Percentiles rank a stretch among this genome's conserved stretches.
Evolutionary conservation across 2,797 vertebrate genomes (phyloP).

Genomic region (Heliangelus exortis): DNA sequence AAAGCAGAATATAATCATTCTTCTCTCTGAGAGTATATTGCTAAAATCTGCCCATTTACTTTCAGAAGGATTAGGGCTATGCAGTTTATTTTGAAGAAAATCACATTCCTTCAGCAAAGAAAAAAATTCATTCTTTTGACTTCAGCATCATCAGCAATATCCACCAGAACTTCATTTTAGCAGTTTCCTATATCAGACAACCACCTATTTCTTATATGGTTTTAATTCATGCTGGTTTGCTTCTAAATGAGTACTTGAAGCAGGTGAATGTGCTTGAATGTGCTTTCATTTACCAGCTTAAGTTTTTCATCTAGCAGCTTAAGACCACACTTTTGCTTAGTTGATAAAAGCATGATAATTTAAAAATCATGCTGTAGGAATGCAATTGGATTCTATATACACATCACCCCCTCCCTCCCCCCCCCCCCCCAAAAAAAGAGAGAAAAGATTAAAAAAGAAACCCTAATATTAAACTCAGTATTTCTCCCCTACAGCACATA

Average conservation of each 20-base stretch:
- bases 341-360: neutral
- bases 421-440: too few relatives aligned
- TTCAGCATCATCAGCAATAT: neutral
- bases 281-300: neutral
- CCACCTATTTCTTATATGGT: neutral
- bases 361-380: neutral
- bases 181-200: neutral
- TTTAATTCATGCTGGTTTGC: neutral
- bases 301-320: neutral
- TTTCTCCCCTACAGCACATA: conserved; percentile 21
- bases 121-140: neutral
- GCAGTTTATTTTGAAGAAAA: conserved; percentile 5
- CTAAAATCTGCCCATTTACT: neutral
- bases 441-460: neutral
- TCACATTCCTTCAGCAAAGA: neutral
- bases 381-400: neutral
- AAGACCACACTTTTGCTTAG: neutral
- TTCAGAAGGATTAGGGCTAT: neutral
- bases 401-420: too few relatives aligned
- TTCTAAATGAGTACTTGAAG: neutral
- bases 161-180: neutral
- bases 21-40: neutral
- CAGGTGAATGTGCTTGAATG: neutral
- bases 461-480: neutral
- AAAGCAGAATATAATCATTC: conserved; percentile 17